Percentiles rank a stretch among this genome's conserved stretches.
These are phyloP conservation scores for Antechinus flavipes DNA, from an alignment of 2,113 vertebrate genomes.

Conservation along the genomic window DNA sequence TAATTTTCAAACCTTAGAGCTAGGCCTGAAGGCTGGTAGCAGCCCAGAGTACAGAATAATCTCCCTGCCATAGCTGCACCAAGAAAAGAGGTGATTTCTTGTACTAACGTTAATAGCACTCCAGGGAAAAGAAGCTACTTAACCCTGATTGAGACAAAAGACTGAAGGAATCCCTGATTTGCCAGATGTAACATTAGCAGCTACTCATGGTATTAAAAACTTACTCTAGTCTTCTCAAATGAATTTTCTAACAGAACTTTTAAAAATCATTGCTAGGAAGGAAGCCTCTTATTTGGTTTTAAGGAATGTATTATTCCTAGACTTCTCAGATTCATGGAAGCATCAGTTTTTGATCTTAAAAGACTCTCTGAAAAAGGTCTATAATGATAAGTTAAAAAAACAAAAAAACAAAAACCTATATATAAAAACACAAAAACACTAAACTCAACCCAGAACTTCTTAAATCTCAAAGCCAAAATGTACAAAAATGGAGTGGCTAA, in stretches of 20 bases:
- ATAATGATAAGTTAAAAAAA: constrained; percentile 48
- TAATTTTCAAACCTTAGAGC: neutral
- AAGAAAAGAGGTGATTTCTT: neutral
- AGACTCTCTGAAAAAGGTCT: constrained; percentile 51
- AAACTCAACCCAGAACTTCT: constrained; percentile 16
- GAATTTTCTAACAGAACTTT: neutral
- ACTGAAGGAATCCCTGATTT: neutral
- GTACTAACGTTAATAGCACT: neutral
- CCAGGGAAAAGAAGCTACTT: neutral
- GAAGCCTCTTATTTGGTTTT: neutral
- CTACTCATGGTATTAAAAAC: constrained; percentile 36
- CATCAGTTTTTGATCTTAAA: constrained; percentile 30
- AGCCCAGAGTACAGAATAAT: neutral
- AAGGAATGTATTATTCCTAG: neutral
- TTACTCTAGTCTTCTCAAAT: neutral
- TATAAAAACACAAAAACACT: constrained; percentile 26
- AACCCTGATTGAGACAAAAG: neutral
- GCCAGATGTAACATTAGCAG: too few relatives aligned
- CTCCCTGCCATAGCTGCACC: too few relatives aligned
- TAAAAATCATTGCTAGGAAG: neutral
- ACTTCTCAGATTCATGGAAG: constrained; percentile 7
- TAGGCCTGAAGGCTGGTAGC: neutral
- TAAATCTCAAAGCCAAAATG: constrained; percentile 52
- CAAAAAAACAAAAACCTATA: neutral
- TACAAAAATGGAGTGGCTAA: constrained; percentile 36